Conservation (phyloP, 2,113 vertebrate genomes). For the Hippocampus abdominalis region DNA sequence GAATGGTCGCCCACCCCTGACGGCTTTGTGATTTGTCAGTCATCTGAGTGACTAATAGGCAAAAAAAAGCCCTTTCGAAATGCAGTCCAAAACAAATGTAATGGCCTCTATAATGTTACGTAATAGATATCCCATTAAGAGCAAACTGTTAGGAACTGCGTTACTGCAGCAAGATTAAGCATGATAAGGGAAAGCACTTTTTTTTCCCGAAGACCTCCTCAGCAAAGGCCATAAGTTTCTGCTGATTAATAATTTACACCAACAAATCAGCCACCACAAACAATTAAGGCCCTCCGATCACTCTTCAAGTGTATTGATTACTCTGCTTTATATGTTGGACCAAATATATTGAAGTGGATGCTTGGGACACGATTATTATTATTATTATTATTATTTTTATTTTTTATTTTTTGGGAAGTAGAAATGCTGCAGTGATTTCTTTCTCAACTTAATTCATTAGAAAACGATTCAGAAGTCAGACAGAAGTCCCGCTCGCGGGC, state of each 20-base stretch:
- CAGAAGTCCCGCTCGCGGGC: too few relatives aligned
- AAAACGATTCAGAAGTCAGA: too few relatives aligned
- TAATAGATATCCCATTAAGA: slow-evolving; percentile 75
- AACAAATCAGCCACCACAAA: slow-evolving; percentile 82
- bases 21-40: slow-evolving; percentile 37
- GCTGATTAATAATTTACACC: slow-evolving; percentile 87
- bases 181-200: slow-evolving; percentile 83
- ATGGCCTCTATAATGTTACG: slow-evolving; percentile 79
- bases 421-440: not conserved
- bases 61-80: slow-evolving; percentile 68
- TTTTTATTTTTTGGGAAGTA: too few relatives aligned
- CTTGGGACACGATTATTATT: slow-evolving; percentile 13
- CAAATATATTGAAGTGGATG: slow-evolving; percentile 67
- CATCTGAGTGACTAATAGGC: slow-evolving; percentile 52
- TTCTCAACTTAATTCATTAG: slow-evolving; percentile 8
- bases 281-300: slow-evolving; percentile 82
- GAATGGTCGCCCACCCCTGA: slow-evolving; percentile 51
- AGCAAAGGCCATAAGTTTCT: slow-evolving; percentile 76
- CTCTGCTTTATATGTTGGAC: slow-evolving; percentile 67
- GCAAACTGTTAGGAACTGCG: slow-evolving; percentile 85
- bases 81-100: slow-evolving; percentile 77
- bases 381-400: not conserved
- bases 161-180: slow-evolving; percentile 80
- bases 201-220: slow-evolving; percentile 74
- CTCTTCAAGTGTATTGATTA: slow-evolving; percentile 84